A percentile compares a stretch with the other conserved stretches of the same genome.
Evolutionary conservation across 2,888 invertebrate species (phyloP).

Genomic region (Rotaria sp.): DNA sequence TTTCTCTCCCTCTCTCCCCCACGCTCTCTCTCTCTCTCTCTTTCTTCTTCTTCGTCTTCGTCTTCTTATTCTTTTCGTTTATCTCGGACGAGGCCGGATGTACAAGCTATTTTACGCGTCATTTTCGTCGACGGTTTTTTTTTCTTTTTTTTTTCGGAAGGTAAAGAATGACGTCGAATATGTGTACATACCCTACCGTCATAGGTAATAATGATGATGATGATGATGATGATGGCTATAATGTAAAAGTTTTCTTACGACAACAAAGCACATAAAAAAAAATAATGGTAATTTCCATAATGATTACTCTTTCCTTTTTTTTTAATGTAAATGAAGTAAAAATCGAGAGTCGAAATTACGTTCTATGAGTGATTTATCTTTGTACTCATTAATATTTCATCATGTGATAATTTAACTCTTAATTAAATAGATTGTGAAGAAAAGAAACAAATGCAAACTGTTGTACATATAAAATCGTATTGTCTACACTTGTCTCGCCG

Average conservation of each 20-base stretch:
- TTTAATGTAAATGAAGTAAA: background rate
- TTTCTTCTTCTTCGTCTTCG: background rate
- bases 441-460: background rate
- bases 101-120: background rate
- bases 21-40: background rate
- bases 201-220: background rate
- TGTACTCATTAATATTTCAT: background rate
- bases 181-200: background rate
- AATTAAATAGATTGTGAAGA: background rate
- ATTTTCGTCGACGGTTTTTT: background rate
- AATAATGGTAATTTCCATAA: background rate
- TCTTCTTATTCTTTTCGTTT: background rate
- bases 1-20: background rate
- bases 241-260: background rate
- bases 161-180: background rate
- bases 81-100: background rate
- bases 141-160: background rate
- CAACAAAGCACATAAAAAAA: background rate
- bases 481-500: constrained; percentile 14
- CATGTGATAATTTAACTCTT: background rate
- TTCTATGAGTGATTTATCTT: background rate
- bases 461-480: background rate
- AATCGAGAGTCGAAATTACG: background rate
- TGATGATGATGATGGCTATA: background rate
- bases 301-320: too few species aligned